Conservation (phyloP, 2,113 vertebrate species). For the Xiphias gladius region DNA sequence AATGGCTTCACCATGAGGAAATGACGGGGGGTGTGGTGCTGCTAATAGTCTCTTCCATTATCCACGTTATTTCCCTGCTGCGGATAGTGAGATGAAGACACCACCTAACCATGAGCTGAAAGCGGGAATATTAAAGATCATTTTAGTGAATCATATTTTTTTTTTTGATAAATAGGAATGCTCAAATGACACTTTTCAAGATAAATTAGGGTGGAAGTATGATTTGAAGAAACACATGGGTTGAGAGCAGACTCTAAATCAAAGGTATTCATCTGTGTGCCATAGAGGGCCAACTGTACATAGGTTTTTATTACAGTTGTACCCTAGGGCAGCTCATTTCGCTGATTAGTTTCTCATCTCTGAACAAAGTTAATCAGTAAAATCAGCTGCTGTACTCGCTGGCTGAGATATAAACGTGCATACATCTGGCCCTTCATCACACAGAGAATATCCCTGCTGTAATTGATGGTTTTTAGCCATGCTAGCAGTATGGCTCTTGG, state of each 20-base stretch:
- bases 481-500: too few species aligned
- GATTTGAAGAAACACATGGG: background rate
- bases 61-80: slow-evolving; percentile 39
- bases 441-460: background rate
- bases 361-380: background rate
- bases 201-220: slow-evolving; percentile 13
- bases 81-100: slow-evolving; percentile 24
- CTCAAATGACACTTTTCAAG: slow-evolving; percentile 15
- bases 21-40: slow-evolving; percentile 51
- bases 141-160: slow-evolving; percentile 16
- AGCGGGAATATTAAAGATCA: slow-evolving; percentile 39
- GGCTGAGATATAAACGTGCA: background rate
- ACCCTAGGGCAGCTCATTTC: background rate
- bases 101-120: slow-evolving; percentile 26
- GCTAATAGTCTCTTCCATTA: slow-evolving; percentile 71
- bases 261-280: slow-evolving; percentile 4
- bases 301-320: slow-evolving; percentile 4
- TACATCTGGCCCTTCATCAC: background rate
- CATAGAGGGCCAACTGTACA: background rate
- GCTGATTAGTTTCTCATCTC: slow-evolving; percentile 13
- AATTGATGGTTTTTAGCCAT: background rate
- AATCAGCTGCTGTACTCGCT: background rate
- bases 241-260: background rate
- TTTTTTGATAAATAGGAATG: slow-evolving; percentile 20
- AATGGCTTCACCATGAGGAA: slow-evolving; percentile 68